Evolutionary conservation across 2,888 invertebrate genomes (phyloP), one percentile per base, ranked within the genome.

Genomic region (Synergus gifuensis): DNA sequence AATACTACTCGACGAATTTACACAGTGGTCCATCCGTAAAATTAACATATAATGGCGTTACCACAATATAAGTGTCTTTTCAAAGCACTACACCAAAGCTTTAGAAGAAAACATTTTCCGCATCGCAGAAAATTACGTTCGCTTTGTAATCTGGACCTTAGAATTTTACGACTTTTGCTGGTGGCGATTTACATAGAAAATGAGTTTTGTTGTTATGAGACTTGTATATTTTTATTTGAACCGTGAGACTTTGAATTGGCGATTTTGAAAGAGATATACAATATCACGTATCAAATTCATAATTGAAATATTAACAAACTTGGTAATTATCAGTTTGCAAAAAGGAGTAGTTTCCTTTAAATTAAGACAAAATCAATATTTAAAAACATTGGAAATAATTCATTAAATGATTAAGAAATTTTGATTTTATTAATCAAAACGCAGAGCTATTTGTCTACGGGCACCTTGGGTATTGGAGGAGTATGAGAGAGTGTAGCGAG

Each of bases 11-110:
- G 76, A 82, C 81, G 84, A 85, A 86, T 86, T 86, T 85, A 85
- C 85, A 83, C 84, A 84, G 83, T 81, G 84, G 83, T 79, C 83
- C 85, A 86, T 87, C 86, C 86, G 86, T 86, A 83, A 87, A 86
- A 88, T 88, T 88, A 88, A 85, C 88, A 89, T 88, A 89, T 87
- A 89, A 89, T 86, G 86, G 86, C 86, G 84, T 85, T 85, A 86
- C 83, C 82, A 85, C 44, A 4, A 18, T 67, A 44, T 44, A 67
- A 44, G 44, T 44, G 1, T 40, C 64, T 67, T 67, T 67, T 44
- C 4, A 67, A 44, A 44, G 66, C 18, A 67, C 44, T n/a, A 44
- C 18, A 44, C 42, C 22, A 67, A 18, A 44, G 67, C 44, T 67
- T 67, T 46, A 14, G 18, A 67, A 67, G 22, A 18, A 67, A 40